Percentiles rank a stretch among this genome's conserved stretches.
Conservation (phyloP, 2,113 vertebrate species). For the Barbus barbus region DNA sequence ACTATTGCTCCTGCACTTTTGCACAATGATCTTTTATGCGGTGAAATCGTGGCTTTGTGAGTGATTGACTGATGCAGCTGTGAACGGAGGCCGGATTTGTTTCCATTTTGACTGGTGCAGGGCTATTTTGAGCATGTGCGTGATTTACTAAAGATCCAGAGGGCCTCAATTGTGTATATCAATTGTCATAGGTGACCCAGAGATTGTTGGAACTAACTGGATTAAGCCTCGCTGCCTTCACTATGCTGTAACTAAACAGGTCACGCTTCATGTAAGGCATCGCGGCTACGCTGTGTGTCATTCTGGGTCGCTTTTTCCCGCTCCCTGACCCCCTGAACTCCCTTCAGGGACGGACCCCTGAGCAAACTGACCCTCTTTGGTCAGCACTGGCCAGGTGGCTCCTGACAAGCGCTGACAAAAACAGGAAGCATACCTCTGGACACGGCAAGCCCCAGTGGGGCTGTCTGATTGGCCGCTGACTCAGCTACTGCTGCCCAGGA, state of each 20-base stretch:
- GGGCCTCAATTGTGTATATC: slow-evolving; percentile 8
- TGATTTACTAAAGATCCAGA: no score
- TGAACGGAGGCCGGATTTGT: slow-evolving; percentile 19
- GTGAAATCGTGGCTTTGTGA: slow-evolving; percentile 29
- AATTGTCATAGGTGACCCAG: slow-evolving; percentile 28
- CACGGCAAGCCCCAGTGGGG: slow-evolving; percentile 45
- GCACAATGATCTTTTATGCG: slow-evolving; percentile 36
- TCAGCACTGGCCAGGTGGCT: slow-evolving; percentile 54
- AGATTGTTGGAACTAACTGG: slow-evolving; percentile 37
- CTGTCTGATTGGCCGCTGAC: slow-evolving; percentile 52
- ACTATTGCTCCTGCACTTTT: slow-evolving; percentile 33
- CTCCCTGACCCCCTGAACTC: slow-evolving; percentile 47
- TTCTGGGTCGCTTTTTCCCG: slow-evolving; percentile 41
- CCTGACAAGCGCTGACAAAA: slow-evolving; percentile 58
- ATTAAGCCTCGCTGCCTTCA: slow-evolving; percentile 9
- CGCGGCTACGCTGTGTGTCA: slow-evolving; percentile 22
- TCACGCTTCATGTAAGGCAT: slow-evolving; percentile 31
- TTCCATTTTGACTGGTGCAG: slow-evolving; percentile 6
- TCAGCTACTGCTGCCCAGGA: slow-evolving; percentile 52
- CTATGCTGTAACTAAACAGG: slow-evolving; percentile 41
- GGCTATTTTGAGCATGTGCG: slow-evolving; percentile 1
- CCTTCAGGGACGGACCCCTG: slow-evolving; percentile 41
- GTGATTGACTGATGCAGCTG: slow-evolving; percentile 32
- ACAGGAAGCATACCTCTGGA: slow-evolving; percentile 51
- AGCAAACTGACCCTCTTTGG: slow-evolving; percentile 44